phyloP scores from a whole-genome alignment of 2,113 vertebrate species.

The Ceyx melanurus region DNA sequence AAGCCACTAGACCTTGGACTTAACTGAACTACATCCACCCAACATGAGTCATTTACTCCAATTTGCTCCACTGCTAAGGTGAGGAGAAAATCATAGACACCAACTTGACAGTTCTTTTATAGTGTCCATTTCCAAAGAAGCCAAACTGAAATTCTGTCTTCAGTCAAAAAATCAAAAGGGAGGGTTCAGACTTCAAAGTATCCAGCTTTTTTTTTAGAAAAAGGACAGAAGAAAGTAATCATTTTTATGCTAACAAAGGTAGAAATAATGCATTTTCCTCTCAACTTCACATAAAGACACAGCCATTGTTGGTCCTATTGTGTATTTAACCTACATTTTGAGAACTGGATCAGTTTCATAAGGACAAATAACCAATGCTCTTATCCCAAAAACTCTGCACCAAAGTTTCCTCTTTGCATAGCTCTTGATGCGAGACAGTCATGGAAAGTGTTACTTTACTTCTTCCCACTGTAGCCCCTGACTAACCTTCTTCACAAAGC shows the following conservation, averaged over 20 bases:
- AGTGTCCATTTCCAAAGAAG: neutral
- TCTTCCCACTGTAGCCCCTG: neutral
- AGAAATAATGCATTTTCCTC: conserved; percentile 14
- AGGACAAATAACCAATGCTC: conserved; percentile 10
- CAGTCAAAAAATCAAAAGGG: neutral
- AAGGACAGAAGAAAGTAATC: neutral
- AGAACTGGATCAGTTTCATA: neutral
- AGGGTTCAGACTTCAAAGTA: neutral
- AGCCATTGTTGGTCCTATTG: neutral
- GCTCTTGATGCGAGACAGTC: neutral
- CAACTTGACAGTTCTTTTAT: neutral
- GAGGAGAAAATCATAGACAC: neutral
- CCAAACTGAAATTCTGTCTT: conserved; percentile 1
- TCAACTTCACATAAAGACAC: neutral
- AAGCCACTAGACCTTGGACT: neutral
- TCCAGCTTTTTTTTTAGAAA: neutral
- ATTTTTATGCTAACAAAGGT: conserved; percentile 30
- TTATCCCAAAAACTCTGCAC: neutral
- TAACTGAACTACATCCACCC: neutral
- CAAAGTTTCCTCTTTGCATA: neutral
- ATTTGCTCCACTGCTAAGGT: neutral
- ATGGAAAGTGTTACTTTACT: neutral
- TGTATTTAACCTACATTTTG: conserved; percentile 15
- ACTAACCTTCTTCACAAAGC: neutral
- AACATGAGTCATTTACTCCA: neutral